Base-by-base conservation (phyloP, 2,888 invertebrate genomes). In the Eurois occulta region DNA sequence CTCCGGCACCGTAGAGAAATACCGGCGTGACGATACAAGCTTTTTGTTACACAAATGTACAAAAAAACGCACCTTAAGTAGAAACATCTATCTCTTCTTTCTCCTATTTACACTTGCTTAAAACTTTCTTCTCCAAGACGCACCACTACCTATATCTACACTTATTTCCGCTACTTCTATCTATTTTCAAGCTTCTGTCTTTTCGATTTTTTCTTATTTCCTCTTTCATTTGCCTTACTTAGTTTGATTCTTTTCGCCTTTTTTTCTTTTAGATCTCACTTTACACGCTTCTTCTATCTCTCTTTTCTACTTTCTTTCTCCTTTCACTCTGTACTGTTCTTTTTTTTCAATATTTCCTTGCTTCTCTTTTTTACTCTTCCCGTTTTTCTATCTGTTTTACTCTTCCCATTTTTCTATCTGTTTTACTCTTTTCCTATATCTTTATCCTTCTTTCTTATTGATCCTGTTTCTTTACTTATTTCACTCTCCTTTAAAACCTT, bases 51-150 rank as follows among this genome's bases (percentile, higher is more conserved):
- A 28, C 46, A 48, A 69, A 64, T 41, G 18, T 7, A 32, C 32
- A 38, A n/a, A 72, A 67, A n/a, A 21, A 8, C 35, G 78, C 80
- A 80, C 55, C 77, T 5, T 64, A 48, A 46, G 46, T 68, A 55
- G 60, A 43, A n/a, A n/a, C 24, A 21, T 64, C 38, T 77, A 46
- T 77, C 46, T 35, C 28, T 77, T 64, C 18, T 55, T 13, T 58
- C 21, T 58, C 32, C 69, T 80, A 16, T 46, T 21, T 55, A 4
- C 62, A 60, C 52, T 64, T 0, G 32, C 38, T 75, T 64, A 10
- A 46, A 65, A 43, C 46, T 71, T 52, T 32, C 55, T 16, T 78
- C 55, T 41, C 52, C n/a, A 32, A 46, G 18, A 46, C 21, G 18
- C 35, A 21, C 0, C 11, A 43, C 32, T 64, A n/a, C n/a, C n/a